phyloP scores from a whole-genome alignment of 1,140 invertebrate genomes.

The Apis mellifera region Amel_HAv3.1 CM009944.2:8749001-8749500 shows the following conservation, averaged over 20 bases:
- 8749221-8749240: neutral
- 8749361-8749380: slow-evolving; percentile 92
- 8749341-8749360: slow-evolving; percentile 94
- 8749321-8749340: slow-evolving; percentile 96
- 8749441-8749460: accelerated
- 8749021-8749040: slow-evolving; percentile 88
- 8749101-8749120: slow-evolving; percentile 94
- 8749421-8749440: neutral
- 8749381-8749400: slow-evolving; percentile 86
- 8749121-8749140: slow-evolving; percentile 91
- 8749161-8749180: slow-evolving; percentile 97
- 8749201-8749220: neutral
- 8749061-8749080: neutral
- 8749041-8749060: neutral
- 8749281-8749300: slow-evolving; percentile 92
- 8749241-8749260: slow-evolving; percentile 86
- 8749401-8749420: slow-evolving; percentile 84
- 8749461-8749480: too few species aligned
- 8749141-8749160: slow-evolving; percentile 95
- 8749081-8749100: slow-evolving; percentile 87
- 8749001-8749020: slow-evolving; percentile 94
- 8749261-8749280: slow-evolving; percentile 94
- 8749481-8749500: slow-evolving; percentile 11
- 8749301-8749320: slow-evolving; percentile 96
- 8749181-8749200: slow-evolving; percentile 87